phyloP scores from a whole-genome alignment of 2,113 vertebrate genomes.

The Mormyrus iriodes region DNA sequence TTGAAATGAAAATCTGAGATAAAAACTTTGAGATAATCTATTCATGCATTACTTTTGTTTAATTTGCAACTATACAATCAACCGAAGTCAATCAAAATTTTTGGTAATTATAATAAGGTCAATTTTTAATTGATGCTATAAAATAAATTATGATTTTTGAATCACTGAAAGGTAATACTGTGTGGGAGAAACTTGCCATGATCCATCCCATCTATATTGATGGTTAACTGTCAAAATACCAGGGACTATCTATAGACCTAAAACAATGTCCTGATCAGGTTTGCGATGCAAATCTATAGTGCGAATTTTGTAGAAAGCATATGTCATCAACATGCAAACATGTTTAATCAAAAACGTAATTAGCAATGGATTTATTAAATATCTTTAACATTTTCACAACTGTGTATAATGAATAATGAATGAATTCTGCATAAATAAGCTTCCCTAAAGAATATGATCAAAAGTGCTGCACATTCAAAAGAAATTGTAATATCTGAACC shows the following conservation, averaged over 20 bases:
- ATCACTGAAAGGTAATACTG: too few relatives aligned
- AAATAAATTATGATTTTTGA: background rate
- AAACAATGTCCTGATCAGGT: background rate
- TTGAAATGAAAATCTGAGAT: background rate
- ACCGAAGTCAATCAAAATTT: background rate
- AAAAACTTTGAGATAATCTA: too few relatives aligned
- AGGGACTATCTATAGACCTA: background rate
- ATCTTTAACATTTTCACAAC: background rate
- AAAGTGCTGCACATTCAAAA: background rate
- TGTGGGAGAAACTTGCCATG: slow-evolving; percentile 39
- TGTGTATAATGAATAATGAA: background rate
- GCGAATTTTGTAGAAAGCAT: slow-evolving; percentile 3
- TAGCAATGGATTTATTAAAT: background rate
- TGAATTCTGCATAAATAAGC: background rate
- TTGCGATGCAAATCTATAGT: slow-evolving; percentile 10
- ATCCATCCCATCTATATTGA: slow-evolving; percentile 38
- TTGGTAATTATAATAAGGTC: slow-evolving; percentile 18
- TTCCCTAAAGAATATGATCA: background rate
- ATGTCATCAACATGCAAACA: background rate
- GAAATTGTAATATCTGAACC: background rate
- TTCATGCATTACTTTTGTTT: background rate
- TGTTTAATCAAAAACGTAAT: background rate
- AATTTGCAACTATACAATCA: background rate
- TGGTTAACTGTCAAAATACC: slow-evolving; percentile 19
- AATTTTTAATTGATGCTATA: slow-evolving; percentile 45